phyloP scores from a whole-genome alignment of 2,797 vertebrate species.

The Acestrorhynchus altus region DNA sequence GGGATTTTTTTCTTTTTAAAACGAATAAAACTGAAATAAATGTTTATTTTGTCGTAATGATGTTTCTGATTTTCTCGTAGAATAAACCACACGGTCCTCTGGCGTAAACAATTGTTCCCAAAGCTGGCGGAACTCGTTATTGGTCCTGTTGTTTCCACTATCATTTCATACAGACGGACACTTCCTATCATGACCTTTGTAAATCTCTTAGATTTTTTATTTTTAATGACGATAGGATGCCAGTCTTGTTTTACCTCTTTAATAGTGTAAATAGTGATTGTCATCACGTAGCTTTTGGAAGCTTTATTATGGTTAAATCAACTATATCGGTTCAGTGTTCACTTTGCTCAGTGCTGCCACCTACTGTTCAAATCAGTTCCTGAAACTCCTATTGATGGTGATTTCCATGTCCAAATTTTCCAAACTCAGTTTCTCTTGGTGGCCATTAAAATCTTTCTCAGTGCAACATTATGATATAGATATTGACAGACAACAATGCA shows the following conservation, averaged over 20 bases:
- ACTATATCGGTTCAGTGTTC: too few species aligned
- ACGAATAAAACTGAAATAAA: not conserved
- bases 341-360: too few species aligned
- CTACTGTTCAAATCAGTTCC: too few species aligned
- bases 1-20: not conserved
- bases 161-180: not conserved
- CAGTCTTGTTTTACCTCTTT: too few species aligned
- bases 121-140: conserved; percentile 7
- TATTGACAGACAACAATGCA: not conserved
- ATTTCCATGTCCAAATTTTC: too few species aligned
- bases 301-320: too few species aligned
- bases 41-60: not conserved
- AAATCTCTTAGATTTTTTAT: too few species aligned
- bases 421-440: not conserved
- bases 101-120: too few species aligned
- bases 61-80: not conserved
- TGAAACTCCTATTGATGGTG: too few species aligned
- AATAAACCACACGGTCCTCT: not conserved
- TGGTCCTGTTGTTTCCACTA: not conserved
- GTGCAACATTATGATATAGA: not conserved
- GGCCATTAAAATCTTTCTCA: not conserved
- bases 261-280: too few species aligned
- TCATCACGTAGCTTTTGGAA: too few species aligned
- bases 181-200: not conserved
- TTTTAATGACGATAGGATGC: too few species aligned